phyloP scores from a whole-genome alignment of 2,888 invertebrate species.

The Lamellibrachia columna region DNA sequence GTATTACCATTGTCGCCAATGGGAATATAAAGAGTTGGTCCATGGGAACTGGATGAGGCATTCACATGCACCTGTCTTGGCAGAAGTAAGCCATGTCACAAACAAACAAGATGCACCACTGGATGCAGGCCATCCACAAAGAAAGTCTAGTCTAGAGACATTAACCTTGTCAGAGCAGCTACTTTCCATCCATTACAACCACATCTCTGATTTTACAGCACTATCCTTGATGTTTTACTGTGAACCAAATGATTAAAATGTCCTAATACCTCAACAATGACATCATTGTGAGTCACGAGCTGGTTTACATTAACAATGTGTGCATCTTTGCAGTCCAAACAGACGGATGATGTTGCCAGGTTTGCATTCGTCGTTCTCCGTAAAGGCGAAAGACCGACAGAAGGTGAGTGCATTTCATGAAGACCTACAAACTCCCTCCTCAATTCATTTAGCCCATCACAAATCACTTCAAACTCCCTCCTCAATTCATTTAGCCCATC shows the following conservation, averaged over 20 bases:
- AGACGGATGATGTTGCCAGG: background rate
- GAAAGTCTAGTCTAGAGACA: background rate
- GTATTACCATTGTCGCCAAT: no score
- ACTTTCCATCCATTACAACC: background rate
- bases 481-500: no score
- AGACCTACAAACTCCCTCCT: no score
- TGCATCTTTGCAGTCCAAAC: background rate
- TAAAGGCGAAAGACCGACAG: background rate
- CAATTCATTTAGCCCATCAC: no score
- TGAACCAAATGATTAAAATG: background rate
- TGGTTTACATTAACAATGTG: background rate
- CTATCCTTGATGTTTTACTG: background rate
- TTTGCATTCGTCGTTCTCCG: conserved; percentile 2
- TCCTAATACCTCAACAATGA: background rate
- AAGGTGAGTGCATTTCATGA: background rate
- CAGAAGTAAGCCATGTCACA: no score
- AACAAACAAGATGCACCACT: no score
- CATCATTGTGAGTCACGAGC: background rate
- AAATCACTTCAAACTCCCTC: no score
- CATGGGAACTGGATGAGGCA: no score
- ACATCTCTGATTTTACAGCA: background rate
- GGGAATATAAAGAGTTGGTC: no score
- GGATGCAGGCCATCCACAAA: background rate
- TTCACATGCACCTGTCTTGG: no score
- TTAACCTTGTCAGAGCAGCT: background rate